Evolutionary conservation across 2,113 vertebrate species (phyloP).

Genomic region (Diglossa brunneiventris): DNA sequence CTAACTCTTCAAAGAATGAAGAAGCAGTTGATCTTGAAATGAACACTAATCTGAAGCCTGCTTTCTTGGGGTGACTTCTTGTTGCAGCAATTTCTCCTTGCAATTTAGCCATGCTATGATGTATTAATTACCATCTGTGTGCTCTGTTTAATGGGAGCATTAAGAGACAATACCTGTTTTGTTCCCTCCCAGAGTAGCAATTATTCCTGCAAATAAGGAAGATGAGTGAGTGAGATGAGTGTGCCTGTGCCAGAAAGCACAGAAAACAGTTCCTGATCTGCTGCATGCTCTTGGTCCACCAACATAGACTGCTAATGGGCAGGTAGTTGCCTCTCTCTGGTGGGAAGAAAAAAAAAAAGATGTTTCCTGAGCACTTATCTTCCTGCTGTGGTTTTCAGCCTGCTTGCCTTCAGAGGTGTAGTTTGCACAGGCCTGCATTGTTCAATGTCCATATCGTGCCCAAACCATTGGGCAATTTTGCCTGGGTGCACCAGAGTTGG

Average conservation of each 20-base stretch:
- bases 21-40: neutral
- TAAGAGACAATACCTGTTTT: conserved; percentile 27
- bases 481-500: neutral
- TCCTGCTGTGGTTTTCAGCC: neutral
- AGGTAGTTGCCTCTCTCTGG: neutral
- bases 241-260: neutral
- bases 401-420: neutral
- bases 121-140: conserved; percentile 45
- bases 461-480: neutral
- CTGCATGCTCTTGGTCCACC: neutral
- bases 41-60: neutral
- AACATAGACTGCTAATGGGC: neutral
- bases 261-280: neutral
- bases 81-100: neutral
- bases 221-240: neutral
- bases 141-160: conserved; percentile 5
- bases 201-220: neutral
- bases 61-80: conserved; percentile 1
- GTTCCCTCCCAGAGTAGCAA: neutral
- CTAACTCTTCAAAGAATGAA: conserved; percentile 23
- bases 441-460: neutral
- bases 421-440: neutral
- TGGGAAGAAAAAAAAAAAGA: neutral
- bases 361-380: neutral
- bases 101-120: neutral